Evolutionary conservation across 2,888 invertebrate genomes (phyloP), one percentile per base, ranked within the genome.

Genomic region (Pteria penguin): DNA sequence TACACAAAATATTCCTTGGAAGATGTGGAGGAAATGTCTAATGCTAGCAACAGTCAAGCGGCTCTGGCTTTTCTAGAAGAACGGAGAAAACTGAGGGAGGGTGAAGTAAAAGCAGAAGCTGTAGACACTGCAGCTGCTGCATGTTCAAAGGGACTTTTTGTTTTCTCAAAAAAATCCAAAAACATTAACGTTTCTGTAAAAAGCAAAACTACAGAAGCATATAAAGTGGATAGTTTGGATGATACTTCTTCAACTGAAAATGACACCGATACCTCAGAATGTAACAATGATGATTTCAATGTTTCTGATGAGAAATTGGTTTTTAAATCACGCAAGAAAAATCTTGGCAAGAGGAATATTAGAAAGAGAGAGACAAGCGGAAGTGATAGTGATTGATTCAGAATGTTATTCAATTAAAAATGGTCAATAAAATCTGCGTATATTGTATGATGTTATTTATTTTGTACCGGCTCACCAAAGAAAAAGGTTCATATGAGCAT

Each of bases 21-120:
- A 31, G 96, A 97, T 94, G 96, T 96, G 2, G 94, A 94, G 22
- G 96, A 96, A 87, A 95, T 96, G 93, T 96, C 96, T 0, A 96
- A 97, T 73, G 94, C 94, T 69, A 95, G 95, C 57, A 97, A 97
- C 87, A 94, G 95, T 18, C 94, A 94, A 61, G 96, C 96, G 54
- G 97, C 97, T 0, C 93, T 96, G 83, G 94, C 95, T n/a, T 96
- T 96, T 89, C 93, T 97, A 36, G 95, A 95, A 87, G 93, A 94
- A 67, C 93, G 94, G 63, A 78, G 83, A 29, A 81, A 82, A 52
- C 26, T 79, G n/a, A 60, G 82, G 57, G 89, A 87, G 55, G 85
- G 78, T 26, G 78, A 79, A 29, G 77, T 75, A n/a, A 70, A 73
- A 33, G 73, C 29, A 26, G 82, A 81, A 22, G 58, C 54, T 70